Evolutionary conservation across 2,113 vertebrate species (phyloP), one percentile per base, ranked within the genome.

Genomic region (human (Homo sapiens)): DNA sequence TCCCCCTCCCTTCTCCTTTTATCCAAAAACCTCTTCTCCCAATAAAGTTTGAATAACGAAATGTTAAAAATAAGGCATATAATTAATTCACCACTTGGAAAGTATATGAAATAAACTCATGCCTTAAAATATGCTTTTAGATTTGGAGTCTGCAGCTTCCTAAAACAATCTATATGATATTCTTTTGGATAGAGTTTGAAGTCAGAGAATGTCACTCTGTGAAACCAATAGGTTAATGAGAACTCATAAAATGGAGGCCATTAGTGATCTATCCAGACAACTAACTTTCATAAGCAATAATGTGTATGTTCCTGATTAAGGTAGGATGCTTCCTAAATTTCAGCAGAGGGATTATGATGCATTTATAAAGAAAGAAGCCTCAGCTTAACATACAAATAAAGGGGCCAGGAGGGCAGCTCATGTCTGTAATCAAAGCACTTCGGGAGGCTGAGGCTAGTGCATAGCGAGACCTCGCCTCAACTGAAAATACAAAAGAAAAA

Each of bases 61-160:
- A 89, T 81, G 48, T 52, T 93, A 82, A 14, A 93, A 64, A 76
- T 55, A 80, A 55, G 43, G n/a, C 61, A n/a, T 85, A 22, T 1
- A 75, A 68, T 48, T 90, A 70, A 75, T 27, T 83, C 68, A 72
- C 64, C 13, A 55, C 11, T 61, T 92, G 35, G 35, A 73, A 64
- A 83, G 81, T 68, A 66, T 9, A 61, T 55, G 45, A 81, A 59
- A 97, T 45, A 76, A 86, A 52, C 3, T 85, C 22, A 73, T 84
- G 72, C 68, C 43, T 89, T 94, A 83, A 94, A 88, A 83, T n/a
- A 85, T 45, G 55, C 10, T 76, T 94, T 84, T 61, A 94, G 79
- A 92, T 80, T 48, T 52, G 57, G 57, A 80, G 38, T 17, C 72
- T 50, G 13, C 9, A 91, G 72, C 30, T 96, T 84, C 50, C 59